Evolutionary conservation across 2,888 invertebrate species (phyloP), one percentile per base, ranked within the genome.

Genomic region (Orgyia antiqua): DNA sequence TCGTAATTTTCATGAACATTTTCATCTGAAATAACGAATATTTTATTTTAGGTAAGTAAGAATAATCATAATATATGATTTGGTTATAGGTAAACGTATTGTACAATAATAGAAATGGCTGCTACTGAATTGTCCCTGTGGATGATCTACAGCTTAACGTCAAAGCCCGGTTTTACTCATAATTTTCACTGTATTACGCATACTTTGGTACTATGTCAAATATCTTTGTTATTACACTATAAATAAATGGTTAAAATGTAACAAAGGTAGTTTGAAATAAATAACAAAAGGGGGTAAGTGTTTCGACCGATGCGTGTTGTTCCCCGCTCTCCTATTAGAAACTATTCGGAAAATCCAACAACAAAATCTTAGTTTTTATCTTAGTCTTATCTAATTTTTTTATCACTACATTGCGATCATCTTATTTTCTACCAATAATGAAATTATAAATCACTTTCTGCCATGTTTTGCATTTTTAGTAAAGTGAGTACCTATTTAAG

Each of bases 1-100:
- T 72, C 64, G 69, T 74, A 75, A 80, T 86, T 84, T 79, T 69
- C 70, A 86, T 87, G 82, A 87, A 65, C 74, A 58, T 60, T 71
- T 73, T 69, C 69, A 74, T 68, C 64, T 78, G 68, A 77, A 75
- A 71, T 67, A 70, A 60, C 67, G 65, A 69, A 71, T 71, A 73
- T 75, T 72, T 74, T 67, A 56, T 67, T 68, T 66, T 75, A 79
- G 84, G 87, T 87, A 70, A 84, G 87, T 74, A 44, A 30, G 29
- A 46, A 51, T 59, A 55, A 34, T 36, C 41, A 48, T 54, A 24
- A 26, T 31, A 36, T 46, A 38, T 33, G 34, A 39, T 17, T 32
- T 44, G 31, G 31, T 21, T 29, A 29, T 27, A 38, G 44, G 26
- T 20, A 25, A 20, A 47, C 45, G 35, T 29, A 29, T 29, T 41